Conservation (phyloP, 2,888 invertebrate species). For the Anthophora plumipes region DNA sequence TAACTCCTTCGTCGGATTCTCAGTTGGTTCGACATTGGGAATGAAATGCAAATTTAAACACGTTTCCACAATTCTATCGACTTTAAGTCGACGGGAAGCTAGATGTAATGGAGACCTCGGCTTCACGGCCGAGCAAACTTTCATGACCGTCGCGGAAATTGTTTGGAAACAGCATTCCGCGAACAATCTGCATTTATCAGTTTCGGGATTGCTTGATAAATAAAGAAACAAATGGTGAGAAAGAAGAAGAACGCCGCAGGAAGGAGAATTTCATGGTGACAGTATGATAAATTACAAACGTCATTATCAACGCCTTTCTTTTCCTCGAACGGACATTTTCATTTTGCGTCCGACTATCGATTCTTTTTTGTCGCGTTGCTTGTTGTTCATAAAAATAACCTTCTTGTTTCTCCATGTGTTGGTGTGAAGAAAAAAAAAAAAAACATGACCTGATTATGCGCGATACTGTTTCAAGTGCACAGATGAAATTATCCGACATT, state of each 20-base stretch:
- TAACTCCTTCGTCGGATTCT: conserved; percentile 31
- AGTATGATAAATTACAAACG: conserved; percentile 29
- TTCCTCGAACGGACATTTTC: conserved; percentile 22
- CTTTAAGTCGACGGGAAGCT: conserved; percentile 53
- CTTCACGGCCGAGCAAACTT: conserved; percentile 56
- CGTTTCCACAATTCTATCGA: conserved; percentile 70
- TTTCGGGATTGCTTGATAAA: conserved; percentile 5
- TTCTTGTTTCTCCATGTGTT: background rate
- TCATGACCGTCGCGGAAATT: conserved; percentile 51
- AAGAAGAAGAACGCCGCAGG: background rate
- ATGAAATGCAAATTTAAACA: conserved; percentile 74
- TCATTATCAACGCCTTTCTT: conserved; percentile 45
- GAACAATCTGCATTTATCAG: conserved; percentile 51
- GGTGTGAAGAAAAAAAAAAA: background rate
- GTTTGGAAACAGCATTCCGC: conserved; percentile 48
- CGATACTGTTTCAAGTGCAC: background rate
- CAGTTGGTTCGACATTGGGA: conserved; percentile 57
- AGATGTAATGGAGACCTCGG: conserved; percentile 65
- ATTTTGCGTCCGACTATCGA: conserved; percentile 36
- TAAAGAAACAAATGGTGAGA: background rate
- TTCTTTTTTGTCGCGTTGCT: conserved; percentile 26
- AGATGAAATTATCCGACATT: background rate
- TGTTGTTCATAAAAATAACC: conserved; percentile 33
- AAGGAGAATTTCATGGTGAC: background rate
- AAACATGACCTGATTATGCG: background rate